Percentiles rank a stretch among this genome's conserved stretches.
Evolutionary conservation across 1,140 invertebrate species (phyloP).

Genomic region (Globodera rostochiensis): DNA sequence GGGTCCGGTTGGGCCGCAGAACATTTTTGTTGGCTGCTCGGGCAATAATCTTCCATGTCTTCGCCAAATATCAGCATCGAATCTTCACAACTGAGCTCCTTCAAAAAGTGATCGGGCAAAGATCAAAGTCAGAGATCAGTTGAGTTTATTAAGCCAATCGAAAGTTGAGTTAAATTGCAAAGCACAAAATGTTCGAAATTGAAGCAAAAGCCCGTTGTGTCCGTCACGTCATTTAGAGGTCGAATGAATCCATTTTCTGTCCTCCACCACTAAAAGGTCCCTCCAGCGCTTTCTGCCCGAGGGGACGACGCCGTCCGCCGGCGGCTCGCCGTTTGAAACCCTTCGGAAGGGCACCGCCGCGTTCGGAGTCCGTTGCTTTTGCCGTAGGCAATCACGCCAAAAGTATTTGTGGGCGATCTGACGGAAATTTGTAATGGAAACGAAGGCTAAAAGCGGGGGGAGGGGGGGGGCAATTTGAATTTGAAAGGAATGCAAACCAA

Average conservation of each 20-base stretch:
- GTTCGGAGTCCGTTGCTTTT: not conserved
- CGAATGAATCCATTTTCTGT: not conserved
- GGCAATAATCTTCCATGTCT: constrained; percentile 43
- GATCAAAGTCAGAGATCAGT: constrained; percentile 13
- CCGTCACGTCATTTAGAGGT: not conserved
- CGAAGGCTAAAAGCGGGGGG: not conserved
- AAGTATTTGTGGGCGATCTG: constrained; percentile 21
- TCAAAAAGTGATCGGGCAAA: constrained; percentile 18
- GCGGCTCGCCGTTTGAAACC: not conserved
- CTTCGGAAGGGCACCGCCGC: not conserved
- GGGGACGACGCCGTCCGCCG: constrained; percentile 7
- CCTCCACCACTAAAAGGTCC: constrained; percentile 15
- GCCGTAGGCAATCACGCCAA: constrained; percentile 26
- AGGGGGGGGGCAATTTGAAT: constrained; percentile 1
- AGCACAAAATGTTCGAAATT: not conserved
- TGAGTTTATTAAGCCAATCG: not conserved
- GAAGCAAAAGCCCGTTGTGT: not conserved
- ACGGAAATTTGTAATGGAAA: not conserved
- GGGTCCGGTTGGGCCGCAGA: constrained; percentile 16
- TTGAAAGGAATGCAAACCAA: not conserved
- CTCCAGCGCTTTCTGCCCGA: constrained; percentile 15
- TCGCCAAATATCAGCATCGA: constrained; percentile 50
- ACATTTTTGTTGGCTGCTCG: constrained; percentile 49
- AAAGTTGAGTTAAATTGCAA: not conserved
- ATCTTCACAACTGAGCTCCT: constrained; percentile 57